Base-by-base conservation (phyloP, 1,140 invertebrate species). In the Trachymyrmex septentrionalis region DNA sequence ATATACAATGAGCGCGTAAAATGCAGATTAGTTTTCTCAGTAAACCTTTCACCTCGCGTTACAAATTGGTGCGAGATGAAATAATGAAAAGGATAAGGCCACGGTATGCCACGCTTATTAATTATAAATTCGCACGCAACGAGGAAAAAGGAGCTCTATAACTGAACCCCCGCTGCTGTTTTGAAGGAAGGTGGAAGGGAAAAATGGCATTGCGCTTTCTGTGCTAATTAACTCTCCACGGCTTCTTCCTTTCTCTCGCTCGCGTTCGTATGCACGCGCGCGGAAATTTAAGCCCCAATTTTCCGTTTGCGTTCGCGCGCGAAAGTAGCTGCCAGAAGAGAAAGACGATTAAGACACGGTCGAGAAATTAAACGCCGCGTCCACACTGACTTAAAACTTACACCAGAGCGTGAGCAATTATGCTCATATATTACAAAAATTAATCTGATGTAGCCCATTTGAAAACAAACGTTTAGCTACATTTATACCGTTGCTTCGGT, bases 171-270 rank as follows among this genome's bases (percentile, higher is more conserved):
- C 12, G 50, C 19, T 27, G 16, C 19, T 30, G 44, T 77, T 89
- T 77, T 48, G 48, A 53, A 16, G 76, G 1, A 30, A 16, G 30
- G 34, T 27, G 59, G 72, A 38, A 64, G 21, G 75, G 44, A 66
- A 86, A 86, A 88, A 63, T 59, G 34, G 44, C 69, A 55, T 21
- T 14, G 57, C 50, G 71, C 27, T 72, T 76, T 86, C 50, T 38
- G 63, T n/a, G 27, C 38, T 89, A 89, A 90, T 90, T 90, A 90
- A 90, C 80, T 77, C 57, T 77, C 64, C 7, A 12, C 57, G 10
- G 16, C 66, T 44, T 24, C 50, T 53, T 53, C 38, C 10, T 59
- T 67, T 85, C 24, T 38, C 50, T 16, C 38, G 21, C 72, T 21
- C 34, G 24, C 48, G 30, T 55, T 48, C 38, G 38, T 34, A 84